These are phyloP conservation scores for Drosophila austrosaltans DNA, from an alignment of 2,888 invertebrate species.

Conservation along the genomic window DNA sequence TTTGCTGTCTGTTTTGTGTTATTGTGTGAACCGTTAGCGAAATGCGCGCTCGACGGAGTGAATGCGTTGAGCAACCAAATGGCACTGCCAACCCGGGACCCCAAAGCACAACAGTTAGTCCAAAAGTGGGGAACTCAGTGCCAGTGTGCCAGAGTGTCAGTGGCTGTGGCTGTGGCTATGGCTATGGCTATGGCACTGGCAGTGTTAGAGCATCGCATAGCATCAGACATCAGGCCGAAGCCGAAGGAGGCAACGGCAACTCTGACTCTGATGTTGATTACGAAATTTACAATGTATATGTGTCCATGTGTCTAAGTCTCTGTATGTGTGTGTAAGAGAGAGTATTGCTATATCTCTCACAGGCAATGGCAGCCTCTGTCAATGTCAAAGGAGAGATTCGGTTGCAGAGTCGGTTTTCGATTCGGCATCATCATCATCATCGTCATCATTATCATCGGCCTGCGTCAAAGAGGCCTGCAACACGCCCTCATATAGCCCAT, in stretches of 20 bases:
- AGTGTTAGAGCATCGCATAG: conserved; percentile 35
- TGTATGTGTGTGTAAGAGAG: background rate
- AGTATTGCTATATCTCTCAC: background rate
- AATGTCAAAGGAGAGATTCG: conserved; percentile 50
- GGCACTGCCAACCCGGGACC: conserved; percentile 74
- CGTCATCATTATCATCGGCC: conserved; percentile 29
- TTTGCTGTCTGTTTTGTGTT: conserved; percentile 13
- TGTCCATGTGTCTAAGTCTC: background rate
- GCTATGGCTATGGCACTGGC: background rate
- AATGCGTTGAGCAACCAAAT: conserved; percentile 76
- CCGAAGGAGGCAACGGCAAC: conserved; percentile 8
- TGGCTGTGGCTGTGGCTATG: conserved; percentile 5
- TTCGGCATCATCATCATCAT: conserved; percentile 37
- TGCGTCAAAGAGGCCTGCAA: conserved; percentile 51
- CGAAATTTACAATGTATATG: conserved; percentile 55
- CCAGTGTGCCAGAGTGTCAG: conserved; percentile 16
- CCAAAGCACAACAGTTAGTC: conserved; percentile 48
- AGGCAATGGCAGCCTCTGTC: conserved; percentile 50
- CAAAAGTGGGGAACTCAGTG: background rate
- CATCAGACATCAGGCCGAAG: conserved; percentile 22
- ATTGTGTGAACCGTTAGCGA: conserved; percentile 48
- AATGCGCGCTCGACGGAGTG: conserved; percentile 66
- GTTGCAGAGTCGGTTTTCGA: conserved; percentile 26
- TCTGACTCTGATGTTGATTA: conserved; percentile 55
- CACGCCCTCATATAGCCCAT: conserved; percentile 42